Conservation (phyloP, 1,140 invertebrate genomes). For the Dreissena polymorpha region DNA sequence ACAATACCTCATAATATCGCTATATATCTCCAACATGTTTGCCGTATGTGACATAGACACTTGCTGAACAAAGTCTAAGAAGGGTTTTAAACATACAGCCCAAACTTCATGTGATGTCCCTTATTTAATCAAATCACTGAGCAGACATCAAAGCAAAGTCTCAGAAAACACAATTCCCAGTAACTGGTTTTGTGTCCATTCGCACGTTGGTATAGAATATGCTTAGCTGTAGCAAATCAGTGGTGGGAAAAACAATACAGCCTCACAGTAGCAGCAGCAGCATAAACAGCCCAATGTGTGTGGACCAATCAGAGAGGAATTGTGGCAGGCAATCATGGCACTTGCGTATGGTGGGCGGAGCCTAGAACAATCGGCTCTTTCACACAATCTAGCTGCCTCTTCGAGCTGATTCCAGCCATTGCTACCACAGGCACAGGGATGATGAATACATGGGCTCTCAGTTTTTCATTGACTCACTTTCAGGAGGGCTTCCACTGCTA, state of each 20-base stretch:
- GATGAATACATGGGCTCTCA: neutral
- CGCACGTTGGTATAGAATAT: too few relatives aligned
- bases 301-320: conserved; percentile 39
- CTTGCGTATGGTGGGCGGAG: conserved; percentile 33
- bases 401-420: neutral
- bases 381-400: neutral
- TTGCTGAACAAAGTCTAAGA: neutral
- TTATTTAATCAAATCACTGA: too few relatives aligned
- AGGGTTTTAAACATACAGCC: neutral
- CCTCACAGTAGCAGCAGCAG: conserved; percentile 30
- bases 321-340: conserved; percentile 8
- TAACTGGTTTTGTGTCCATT: neutral
- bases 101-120: too few relatives aligned
- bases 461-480: neutral
- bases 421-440: neutral
- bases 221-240: conserved; percentile 31
- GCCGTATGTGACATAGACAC: conserved; percentile 16
- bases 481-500: too few relatives aligned
- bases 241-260: conserved; percentile 15
- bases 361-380: conserved; percentile 23
- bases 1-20: conserved; percentile 48
- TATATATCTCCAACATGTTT: conserved; percentile 51
- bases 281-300: conserved; percentile 30
- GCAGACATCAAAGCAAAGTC: too few relatives aligned
- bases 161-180: conserved; percentile 3